Conservation (phyloP, 2,797 vertebrate genomes). For the Rachycentron canadum region DNA sequence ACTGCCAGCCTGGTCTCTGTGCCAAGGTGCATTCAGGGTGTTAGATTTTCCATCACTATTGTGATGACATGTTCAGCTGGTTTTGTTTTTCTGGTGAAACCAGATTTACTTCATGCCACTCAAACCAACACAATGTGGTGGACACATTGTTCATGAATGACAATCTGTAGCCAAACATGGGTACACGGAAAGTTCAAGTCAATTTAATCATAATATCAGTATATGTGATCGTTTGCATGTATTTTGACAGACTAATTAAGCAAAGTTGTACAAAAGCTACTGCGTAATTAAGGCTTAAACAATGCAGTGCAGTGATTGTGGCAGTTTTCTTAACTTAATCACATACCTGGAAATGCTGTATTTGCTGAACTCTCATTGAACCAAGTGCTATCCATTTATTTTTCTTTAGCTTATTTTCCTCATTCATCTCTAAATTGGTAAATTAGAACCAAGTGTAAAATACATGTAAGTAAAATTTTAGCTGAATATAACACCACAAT, state of each 20-base stretch:
- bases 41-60: constrained; percentile 4
- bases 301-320: neutral
- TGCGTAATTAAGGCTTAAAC: neutral
- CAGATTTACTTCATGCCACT: too few species aligned
- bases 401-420: neutral
- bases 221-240: neutral
- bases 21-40: constrained; percentile 3
- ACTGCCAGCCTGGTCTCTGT: constrained; percentile 19
- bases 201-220: neutral
- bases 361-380: constrained; percentile 9
- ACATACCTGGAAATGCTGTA: neutral
- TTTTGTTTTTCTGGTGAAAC: neutral
- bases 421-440: neutral
- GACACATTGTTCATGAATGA: too few species aligned
- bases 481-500: neutral
- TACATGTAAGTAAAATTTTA: neutral
- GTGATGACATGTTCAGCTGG: neutral
- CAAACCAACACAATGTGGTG: neutral
- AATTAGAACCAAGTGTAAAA: neutral
- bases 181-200: neutral
- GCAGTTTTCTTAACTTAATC: neutral
- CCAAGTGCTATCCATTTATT: neutral
- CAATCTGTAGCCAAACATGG: neutral
- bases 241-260: neutral
- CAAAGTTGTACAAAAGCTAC: neutral